A percentile compares a stretch with the other conserved stretches of the same genome.
phyloP scores from a whole-genome alignment of 2,113 vertebrate genomes.

The Asarcornis scutulata region DNA sequence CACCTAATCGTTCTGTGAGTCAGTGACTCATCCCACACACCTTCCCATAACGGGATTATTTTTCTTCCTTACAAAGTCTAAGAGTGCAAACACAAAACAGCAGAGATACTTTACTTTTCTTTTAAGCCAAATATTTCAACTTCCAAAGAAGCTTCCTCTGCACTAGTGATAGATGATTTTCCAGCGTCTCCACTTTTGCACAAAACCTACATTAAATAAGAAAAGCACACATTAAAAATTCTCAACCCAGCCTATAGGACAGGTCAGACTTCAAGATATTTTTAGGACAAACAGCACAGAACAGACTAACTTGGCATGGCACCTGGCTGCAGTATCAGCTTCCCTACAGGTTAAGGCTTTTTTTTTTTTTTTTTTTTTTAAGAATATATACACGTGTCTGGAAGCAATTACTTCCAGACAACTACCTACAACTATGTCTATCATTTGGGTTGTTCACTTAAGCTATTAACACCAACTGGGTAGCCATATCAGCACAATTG shows the following conservation, averaged over 20 bases:
- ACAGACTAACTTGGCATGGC: rapidly evolving
- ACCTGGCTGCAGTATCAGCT: rapidly evolving
- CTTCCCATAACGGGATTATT: background rate
- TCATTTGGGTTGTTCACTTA: background rate
- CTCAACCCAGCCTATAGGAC: rapidly evolving
- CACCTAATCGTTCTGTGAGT: background rate
- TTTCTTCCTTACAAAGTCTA: too few relatives aligned
- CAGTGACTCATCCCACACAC: too few relatives aligned
- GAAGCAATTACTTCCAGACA: background rate
- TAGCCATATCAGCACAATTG: background rate
- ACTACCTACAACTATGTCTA: background rate
- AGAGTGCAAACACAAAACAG: rapidly evolving
- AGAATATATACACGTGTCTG: rapidly evolving
- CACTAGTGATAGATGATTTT: background rate
- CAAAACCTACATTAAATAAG: conserved; percentile 59
- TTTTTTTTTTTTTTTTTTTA: background rate
- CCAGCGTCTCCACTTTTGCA: background rate
- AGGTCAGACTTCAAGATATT: background rate
- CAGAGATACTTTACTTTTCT: conserved; percentile 74
- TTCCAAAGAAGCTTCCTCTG: background rate
- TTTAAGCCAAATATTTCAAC: conserved; percentile 75
- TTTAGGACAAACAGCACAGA: rapidly evolving
- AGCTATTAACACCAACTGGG: background rate
- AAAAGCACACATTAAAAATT: background rate
- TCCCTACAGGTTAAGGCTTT: too few relatives aligned